A percentile compares a stretch with the other conserved stretches of the same genome.
phyloP scores from a whole-genome alignment of 2,797 vertebrate genomes.

The Neopelma chrysocephalum region DNA sequence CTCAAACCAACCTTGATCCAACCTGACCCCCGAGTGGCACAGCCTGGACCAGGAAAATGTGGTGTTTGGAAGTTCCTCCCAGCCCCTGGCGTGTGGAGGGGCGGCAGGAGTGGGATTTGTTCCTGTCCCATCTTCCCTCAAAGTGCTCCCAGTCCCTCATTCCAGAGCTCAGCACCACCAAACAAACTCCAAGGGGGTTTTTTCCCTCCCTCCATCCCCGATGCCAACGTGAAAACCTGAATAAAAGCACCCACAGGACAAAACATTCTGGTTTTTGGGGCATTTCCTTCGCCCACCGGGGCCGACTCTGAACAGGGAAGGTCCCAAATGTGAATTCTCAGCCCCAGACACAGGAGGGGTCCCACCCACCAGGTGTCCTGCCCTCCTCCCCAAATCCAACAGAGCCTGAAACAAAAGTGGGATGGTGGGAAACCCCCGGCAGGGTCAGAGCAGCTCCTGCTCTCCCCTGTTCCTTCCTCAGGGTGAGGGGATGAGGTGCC shows the following conservation, averaged over 20 bases:
- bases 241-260: accelerated
- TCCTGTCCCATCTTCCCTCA: background rate
- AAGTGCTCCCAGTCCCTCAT: accelerated
- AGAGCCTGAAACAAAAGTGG: accelerated
- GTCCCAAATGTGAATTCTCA: accelerated
- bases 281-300: background rate
- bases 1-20: background rate
- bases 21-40: background rate
- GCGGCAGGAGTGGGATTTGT: background rate
- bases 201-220: background rate
- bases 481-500: background rate
- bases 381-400: background rate
- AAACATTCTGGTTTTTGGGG: background rate
- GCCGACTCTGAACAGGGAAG: background rate
- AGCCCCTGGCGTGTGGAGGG: accelerated
- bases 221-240: accelerated
- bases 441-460: accelerated
- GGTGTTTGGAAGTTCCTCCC: background rate
- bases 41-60: accelerated
- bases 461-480: accelerated
- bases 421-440: background rate
- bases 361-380: background rate
- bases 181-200: background rate
- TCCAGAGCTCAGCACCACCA: background rate
- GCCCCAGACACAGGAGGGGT: background rate